These are phyloP conservation scores for Characodon lateralis DNA, from an alignment of 2,797 vertebrate genomes.

Conservation along the genomic window DNA sequence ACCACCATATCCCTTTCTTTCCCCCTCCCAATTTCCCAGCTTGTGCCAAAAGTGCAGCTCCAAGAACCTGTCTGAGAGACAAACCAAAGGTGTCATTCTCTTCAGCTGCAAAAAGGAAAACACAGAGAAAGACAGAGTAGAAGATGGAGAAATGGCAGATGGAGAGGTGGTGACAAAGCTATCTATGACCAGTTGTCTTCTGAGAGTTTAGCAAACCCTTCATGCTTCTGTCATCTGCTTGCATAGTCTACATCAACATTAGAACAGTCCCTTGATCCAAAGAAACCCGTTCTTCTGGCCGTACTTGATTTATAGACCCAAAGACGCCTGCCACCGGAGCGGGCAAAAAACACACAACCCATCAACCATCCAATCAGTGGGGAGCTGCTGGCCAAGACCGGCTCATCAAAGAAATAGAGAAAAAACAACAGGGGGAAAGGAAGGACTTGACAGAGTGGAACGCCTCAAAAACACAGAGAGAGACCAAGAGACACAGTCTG, in stretches of 20 bases:
- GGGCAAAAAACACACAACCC: slow-evolving; percentile 70
- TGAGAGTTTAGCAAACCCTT: slow-evolving; percentile 28
- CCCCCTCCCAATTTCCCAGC: slow-evolving; percentile 33
- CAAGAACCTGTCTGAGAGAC: slow-evolving; percentile 69
- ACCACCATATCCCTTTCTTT: slow-evolving; percentile 40
- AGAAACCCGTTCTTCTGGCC: slow-evolving; percentile 61
- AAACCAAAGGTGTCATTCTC: slow-evolving; percentile 45
- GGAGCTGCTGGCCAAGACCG: slow-evolving; percentile 62
- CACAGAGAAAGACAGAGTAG: slow-evolving; percentile 31
- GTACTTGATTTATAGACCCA: slow-evolving; percentile 70
- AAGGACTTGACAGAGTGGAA: slow-evolving; percentile 70
- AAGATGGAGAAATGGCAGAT: slow-evolving; percentile 34
- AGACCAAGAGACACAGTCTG: slow-evolving; percentile 39
- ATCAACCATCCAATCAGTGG: slow-evolving; percentile 77
- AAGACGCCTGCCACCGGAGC: slow-evolving; percentile 54
- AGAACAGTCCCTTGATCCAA: slow-evolving; percentile 52
- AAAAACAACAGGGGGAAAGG: slow-evolving; percentile 67
- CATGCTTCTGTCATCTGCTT: slow-evolving; percentile 10
- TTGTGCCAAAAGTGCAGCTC: slow-evolving; percentile 50
- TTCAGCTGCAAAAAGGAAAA: slow-evolving; percentile 72
- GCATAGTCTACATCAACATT: slow-evolving; percentile 40
- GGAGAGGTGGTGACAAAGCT: slow-evolving; percentile 44
- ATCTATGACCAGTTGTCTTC: slow-evolving; percentile 29
- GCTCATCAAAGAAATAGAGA: slow-evolving; percentile 74
- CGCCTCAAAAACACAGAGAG: slow-evolving; percentile 58